These are phyloP conservation scores for Tenualosa ilisha DNA, from an alignment of 2,797 vertebrate species.

Conservation along the genomic window DNA sequence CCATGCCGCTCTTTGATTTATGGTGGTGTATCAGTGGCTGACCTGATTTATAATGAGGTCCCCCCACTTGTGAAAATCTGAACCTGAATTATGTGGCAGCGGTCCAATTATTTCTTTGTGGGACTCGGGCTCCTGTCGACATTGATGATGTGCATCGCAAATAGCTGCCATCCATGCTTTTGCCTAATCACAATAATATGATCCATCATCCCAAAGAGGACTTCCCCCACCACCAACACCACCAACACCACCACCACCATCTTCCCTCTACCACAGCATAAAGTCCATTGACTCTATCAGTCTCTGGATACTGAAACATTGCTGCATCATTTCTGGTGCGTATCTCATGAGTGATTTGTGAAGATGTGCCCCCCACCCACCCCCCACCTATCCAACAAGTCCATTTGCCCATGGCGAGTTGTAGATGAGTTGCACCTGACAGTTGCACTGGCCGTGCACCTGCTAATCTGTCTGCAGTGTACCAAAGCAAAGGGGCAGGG, in stretches of 20 bases:
- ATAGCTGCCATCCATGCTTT: constrained; percentile 73
- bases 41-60: constrained; percentile 93
- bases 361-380: not conserved
- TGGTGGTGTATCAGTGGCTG: constrained; percentile 89
- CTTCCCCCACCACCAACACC: constrained; percentile 56
- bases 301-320: constrained; percentile 27
- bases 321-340: constrained; percentile 27
- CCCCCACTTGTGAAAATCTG: constrained; percentile 79
- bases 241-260: constrained; percentile 33
- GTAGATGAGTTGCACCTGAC: constrained; percentile 25
- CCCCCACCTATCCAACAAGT: not conserved
- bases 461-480: constrained; percentile 51
- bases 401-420: not conserved
- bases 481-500: constrained; percentile 28
- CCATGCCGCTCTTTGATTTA: constrained; percentile 92
- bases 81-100: constrained; percentile 79
- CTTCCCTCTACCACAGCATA: constrained; percentile 23
- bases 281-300: constrained; percentile 41
- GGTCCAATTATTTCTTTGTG: constrained; percentile 81
- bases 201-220: constrained; percentile 75
- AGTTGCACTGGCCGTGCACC: constrained; percentile 28
- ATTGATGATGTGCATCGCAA: constrained; percentile 73
- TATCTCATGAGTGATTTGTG: constrained; percentile 37
- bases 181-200: constrained; percentile 80
- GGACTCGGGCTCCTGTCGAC: constrained; percentile 62